Percentiles rank a stretch among this genome's conserved stretches.
Conservation (phyloP, 2,113 vertebrate genomes). For the Parotia lawesii region DNA sequence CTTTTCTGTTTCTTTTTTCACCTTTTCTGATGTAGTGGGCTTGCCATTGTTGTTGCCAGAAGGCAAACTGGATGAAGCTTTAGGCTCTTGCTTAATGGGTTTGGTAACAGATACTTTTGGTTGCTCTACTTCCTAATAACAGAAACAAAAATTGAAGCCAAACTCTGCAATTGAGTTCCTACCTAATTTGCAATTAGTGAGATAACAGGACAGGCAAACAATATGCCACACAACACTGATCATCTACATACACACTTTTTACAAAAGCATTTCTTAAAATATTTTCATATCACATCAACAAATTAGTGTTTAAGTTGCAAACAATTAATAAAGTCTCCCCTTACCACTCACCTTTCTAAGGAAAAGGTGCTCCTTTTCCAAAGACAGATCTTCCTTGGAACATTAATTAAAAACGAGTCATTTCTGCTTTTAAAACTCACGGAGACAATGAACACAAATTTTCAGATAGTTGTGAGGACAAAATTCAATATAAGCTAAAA, state of each 20-base stretch:
- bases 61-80: conserved; percentile 78
- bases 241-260: rapidly evolving
- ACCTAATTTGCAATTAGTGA: background rate
- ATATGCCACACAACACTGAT: background rate
- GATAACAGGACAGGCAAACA: background rate
- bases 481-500: background rate
- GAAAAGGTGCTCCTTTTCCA: background rate
- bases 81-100: conserved; percentile 87
- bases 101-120: conserved; percentile 85
- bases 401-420: background rate
- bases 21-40: conserved; percentile 81
- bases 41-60: conserved; percentile 85
- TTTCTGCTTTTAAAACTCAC: background rate
- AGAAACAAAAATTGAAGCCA: background rate
- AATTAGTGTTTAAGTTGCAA: background rate
- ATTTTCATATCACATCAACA: background rate
- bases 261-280: background rate
- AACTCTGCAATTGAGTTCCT: background rate
- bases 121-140: conserved; percentile 84
- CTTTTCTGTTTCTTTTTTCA: conserved; percentile 92
- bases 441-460: background rate
- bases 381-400: background rate
- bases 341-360: background rate
- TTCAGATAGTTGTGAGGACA: background rate
- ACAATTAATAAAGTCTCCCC: background rate